Evolutionary conservation across 1,140 invertebrate genomes (phyloP).

Genomic region (Penaeus indicus): DNA sequence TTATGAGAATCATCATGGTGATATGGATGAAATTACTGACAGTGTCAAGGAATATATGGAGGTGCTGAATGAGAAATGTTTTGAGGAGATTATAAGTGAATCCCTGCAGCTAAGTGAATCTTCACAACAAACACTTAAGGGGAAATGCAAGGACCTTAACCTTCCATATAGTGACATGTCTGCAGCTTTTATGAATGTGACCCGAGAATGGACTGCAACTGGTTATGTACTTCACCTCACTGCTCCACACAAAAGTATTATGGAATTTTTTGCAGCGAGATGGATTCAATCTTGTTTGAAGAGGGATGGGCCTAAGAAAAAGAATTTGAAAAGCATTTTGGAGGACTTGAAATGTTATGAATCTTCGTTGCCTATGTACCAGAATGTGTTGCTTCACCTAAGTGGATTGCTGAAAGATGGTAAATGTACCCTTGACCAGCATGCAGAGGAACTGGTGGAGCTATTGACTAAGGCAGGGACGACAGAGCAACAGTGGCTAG

Average conservation of each 20-base stretch:
- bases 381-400: conserved; percentile 44
- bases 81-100: not conserved
- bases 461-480: not conserved
- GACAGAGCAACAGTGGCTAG: conserved; percentile 39
- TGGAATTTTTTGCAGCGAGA: conserved; percentile 52
- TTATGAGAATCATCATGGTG: not conserved
- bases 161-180: conserved; percentile 23
- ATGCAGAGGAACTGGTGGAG: conserved; percentile 28
- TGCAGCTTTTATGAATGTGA: conserved; percentile 32
- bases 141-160: conserved; percentile 4
- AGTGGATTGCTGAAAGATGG: conserved; percentile 22
- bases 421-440: not conserved
- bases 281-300: not conserved
- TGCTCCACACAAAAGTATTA: conserved; percentile 48
- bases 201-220: not conserved
- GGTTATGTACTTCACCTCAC: conserved; percentile 9
- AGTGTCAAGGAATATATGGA: not conserved
- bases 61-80: not conserved
- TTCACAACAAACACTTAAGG: not conserved
- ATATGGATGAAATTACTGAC: not conserved
- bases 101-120: conserved; percentile 21
- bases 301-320: not conserved
- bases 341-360: not conserved
- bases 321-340: not conserved
- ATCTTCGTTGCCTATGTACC: conserved; percentile 26